phyloP scores from a whole-genome alignment of 92 coral and sea anemone species.

The Chrysogorgia sp. region DNA sequence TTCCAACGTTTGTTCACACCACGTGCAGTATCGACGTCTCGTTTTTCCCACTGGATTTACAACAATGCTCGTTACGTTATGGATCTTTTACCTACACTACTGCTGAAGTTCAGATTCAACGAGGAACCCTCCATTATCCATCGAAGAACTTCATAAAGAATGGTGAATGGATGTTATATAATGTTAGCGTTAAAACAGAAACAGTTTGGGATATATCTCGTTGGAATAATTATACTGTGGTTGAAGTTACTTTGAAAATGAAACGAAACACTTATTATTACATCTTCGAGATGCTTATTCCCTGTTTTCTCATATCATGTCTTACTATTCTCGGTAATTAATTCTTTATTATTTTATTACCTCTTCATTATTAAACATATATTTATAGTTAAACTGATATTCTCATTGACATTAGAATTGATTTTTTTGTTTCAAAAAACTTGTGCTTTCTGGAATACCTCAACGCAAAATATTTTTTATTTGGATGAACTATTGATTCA shows the following conservation, averaged over 20 bases:
- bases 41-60: slow-evolving; percentile 82
- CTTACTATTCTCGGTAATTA: slow-evolving; percentile 78
- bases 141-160: slow-evolving; percentile 58
- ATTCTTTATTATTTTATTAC: too few relatives aligned
- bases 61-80: slow-evolving; percentile 70
- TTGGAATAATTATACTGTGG: slow-evolving; percentile 21
- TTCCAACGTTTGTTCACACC: slow-evolving; percentile 70
- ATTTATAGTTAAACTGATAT: too few relatives aligned
- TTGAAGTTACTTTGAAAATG: slow-evolving; percentile 58
- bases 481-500: too few relatives aligned
- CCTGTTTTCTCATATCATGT: slow-evolving; percentile 90
- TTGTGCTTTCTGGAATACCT: too few relatives aligned
- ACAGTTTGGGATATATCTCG: slow-evolving; percentile 62
- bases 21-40: slow-evolving; percentile 77
- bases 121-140: slow-evolving; percentile 38
- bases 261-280: slow-evolving; percentile 79
- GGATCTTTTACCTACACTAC: slow-evolving; percentile 72
- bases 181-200: slow-evolving; percentile 51
- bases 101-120: slow-evolving; percentile 55
- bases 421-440: too few relatives aligned
- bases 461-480: too few relatives aligned
- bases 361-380: too few relatives aligned
- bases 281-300: slow-evolving; percentile 77
- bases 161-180: slow-evolving; percentile 79
- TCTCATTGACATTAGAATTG: too few relatives aligned